Conservation (phyloP, 2,888 invertebrate species). For the Lepidochrysops patricia region DNA sequence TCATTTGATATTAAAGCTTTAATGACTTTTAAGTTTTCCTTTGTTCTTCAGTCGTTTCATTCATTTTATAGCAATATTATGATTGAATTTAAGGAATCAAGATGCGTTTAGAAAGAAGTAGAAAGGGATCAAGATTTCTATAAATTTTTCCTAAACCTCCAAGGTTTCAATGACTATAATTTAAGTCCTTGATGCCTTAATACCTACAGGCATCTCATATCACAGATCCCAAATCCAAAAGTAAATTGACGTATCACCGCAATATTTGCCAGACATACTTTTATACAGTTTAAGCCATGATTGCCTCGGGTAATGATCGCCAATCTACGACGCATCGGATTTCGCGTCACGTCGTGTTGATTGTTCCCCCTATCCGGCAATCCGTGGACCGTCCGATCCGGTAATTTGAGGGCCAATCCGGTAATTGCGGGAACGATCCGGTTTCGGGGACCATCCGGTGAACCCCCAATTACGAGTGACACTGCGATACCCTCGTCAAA, state of each 20-base stretch:
- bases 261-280: neutral
- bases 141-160: too few species aligned
- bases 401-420: conserved; percentile 27
- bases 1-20: conserved; percentile 18
- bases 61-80: too few species aligned
- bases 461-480: conserved; percentile 61
- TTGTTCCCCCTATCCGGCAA: conserved; percentile 35
- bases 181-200: too few species aligned
- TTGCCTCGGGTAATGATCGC: conserved; percentile 50
- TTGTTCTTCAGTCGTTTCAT: neutral
- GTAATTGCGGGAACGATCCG: conserved; percentile 49
- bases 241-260: neutral
- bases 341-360: conserved; percentile 71
- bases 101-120: too few species aligned
- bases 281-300: conserved; percentile 31
- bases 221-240: neutral
- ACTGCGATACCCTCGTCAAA: conserved; percentile 32
- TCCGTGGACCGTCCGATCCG: conserved; percentile 57
- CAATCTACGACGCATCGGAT: conserved; percentile 59
- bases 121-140: too few species aligned
- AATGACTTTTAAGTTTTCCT: conserved; percentile 4
- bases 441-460: conserved; percentile 33
- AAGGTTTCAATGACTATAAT: too few species aligned
- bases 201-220: too few species aligned
- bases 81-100: too few species aligned